Evolutionary conservation across 1,140 invertebrate genomes (phyloP), one percentile per base, ranked within the genome.

Genomic region (Theocolax elegans): DNA sequence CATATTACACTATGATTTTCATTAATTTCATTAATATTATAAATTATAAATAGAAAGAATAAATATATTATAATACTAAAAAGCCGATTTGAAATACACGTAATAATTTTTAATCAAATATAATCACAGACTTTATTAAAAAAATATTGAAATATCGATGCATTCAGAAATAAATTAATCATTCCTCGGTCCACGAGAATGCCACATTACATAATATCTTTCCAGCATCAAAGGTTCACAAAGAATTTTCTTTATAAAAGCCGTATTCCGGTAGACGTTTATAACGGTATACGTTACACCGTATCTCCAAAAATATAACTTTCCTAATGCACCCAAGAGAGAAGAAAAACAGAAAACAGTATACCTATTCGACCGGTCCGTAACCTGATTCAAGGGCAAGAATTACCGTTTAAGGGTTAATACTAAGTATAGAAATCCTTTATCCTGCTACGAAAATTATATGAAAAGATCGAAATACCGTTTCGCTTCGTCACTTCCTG

Each of bases 371-470:
- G 44, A 35, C 0, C 19, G 12, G 17, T 60, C 29, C 10, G 49
- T 19, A 69, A 70, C 51, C 40, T 27, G 49, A 35, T 7, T 54
- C 38, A 63, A 70, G 59, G 59, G 60, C 58, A 56, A 23, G 42
- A 70, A 64, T 64, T 71, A 64, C 68, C 68, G 60, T 71, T 71
- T 71, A 71, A 64, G 68, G 68, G 68, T 71, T 69, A 53, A 69
- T 63, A 38, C n/a, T 23, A n/a, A 31, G 56, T 6, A 40, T 59
- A 68, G 46, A 46, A 51, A 68, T 44, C 56, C 23, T 68, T 68
- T 68, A 40, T 59, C 9, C 46, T 6, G 3, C 3, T 0, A n/a
- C 27, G 44, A 67, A 59, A 59, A 68, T 68, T 35, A 51, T 48
- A 51, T 60, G 56, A 68, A 68, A 60, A 68, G 66, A 60, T 53